Percentiles rank a stretch among this genome's conserved stretches.
Conservation (phyloP, 2,888 invertebrate genomes). For the Lycocerus yunnanus region DNA sequence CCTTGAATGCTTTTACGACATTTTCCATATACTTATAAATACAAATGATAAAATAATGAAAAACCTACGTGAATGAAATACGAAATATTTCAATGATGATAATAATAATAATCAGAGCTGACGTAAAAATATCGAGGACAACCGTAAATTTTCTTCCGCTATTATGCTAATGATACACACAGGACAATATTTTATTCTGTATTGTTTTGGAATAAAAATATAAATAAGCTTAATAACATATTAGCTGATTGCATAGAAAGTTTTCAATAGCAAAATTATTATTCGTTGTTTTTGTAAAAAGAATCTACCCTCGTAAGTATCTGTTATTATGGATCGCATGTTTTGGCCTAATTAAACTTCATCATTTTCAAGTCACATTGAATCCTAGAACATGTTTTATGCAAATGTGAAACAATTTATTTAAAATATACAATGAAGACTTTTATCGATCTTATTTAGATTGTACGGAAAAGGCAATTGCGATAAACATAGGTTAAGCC, state of each 20-base stretch:
- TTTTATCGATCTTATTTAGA: background rate
- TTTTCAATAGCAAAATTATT: background rate
- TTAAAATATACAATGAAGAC: background rate
- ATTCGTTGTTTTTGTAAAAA: background rate
- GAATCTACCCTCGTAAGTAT: background rate
- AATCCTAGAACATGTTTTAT: background rate
- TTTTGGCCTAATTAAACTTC: background rate
- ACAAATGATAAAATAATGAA: background rate
- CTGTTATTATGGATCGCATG: constrained; percentile 1
- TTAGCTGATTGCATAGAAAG: background rate
- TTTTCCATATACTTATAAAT: too few species aligned
- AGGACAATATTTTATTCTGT: background rate
- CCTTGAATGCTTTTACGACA: too few species aligned
- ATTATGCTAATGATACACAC: background rate
- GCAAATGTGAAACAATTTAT: constrained; percentile 1
- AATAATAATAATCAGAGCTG: background rate
- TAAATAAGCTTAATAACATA: background rate
- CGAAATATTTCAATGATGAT: background rate
- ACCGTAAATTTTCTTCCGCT: background rate
- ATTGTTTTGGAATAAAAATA: background rate
- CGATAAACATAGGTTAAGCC: background rate
- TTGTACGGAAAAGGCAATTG: background rate
- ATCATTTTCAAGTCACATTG: constrained; percentile 3
- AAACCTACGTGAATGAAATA: background rate
- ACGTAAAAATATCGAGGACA: background rate